Evolutionary conservation across 2,113 vertebrate genomes (phyloP).

Genomic region (Panthera leo): DNA sequence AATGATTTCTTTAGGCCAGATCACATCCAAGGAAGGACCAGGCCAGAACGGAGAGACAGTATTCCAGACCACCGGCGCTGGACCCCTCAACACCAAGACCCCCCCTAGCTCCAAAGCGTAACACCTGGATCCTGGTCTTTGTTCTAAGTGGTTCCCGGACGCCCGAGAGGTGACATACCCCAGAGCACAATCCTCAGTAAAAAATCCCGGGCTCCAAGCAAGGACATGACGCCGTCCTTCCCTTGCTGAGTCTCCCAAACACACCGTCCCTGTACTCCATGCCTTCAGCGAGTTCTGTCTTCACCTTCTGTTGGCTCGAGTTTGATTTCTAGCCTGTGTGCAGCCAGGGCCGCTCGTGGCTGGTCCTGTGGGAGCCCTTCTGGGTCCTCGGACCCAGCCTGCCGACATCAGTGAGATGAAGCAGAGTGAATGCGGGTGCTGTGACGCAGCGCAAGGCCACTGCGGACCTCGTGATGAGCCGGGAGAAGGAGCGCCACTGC

Average conservation of each 20-base stretch:
- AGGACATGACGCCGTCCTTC: too few relatives aligned
- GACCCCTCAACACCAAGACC: background rate
- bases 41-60: background rate
- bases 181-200: background rate
- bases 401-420: background rate
- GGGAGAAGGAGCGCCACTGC: background rate
- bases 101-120: background rate
- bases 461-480: background rate
- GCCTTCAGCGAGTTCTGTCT: background rate
- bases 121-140: background rate
- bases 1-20: background rate
- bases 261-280: background rate
- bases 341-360: background rate
- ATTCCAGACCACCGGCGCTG: background rate
- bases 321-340: background rate
- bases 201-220: background rate
- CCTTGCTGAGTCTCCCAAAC: background rate
- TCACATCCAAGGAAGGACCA: background rate
- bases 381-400: background rate
- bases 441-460: background rate
- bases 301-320: background rate
- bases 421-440: background rate
- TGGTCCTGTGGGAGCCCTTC: background rate
- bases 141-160: background rate
- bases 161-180: background rate